Conservation (phyloP, 2,797 vertebrate genomes). For the Coregonus ussuriensis region DNA sequence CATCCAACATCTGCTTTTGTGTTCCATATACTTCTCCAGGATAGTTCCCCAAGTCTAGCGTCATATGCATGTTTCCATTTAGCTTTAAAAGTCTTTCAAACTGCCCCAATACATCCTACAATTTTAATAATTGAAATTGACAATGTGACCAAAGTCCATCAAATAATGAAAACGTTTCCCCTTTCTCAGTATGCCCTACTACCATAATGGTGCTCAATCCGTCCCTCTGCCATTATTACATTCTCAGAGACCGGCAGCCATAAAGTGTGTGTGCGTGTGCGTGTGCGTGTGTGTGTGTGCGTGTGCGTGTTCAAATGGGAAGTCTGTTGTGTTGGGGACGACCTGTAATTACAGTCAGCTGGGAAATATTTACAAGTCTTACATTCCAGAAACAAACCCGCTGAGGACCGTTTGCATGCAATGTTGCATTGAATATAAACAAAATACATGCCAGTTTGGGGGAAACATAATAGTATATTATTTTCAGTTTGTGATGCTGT, state of each 20-base stretch:
- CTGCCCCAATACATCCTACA: conserved; percentile 9
- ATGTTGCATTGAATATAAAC: conserved; percentile 43
- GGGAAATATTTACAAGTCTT: conserved; percentile 74
- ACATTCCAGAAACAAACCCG: conserved; percentile 67
- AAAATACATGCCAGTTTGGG: conserved; percentile 38
- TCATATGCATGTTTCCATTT: conserved; percentile 26
- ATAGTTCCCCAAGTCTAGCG: conserved; percentile 32
- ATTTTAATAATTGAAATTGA: conserved; percentile 35
- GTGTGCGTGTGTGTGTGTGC: conserved; percentile 11
- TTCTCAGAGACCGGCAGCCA: neutral
- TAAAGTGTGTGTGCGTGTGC: conserved; percentile 2
- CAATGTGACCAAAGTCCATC: conserved; percentile 29
- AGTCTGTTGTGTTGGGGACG: conserved; percentile 67
- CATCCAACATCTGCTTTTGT: conserved; percentile 42
- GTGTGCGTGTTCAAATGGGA: conserved; percentile 59
- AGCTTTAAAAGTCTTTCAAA: conserved; percentile 16
- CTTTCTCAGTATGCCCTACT: neutral
- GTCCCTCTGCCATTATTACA: neutral
- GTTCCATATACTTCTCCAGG: conserved; percentile 20
- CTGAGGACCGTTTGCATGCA: conserved; percentile 55
- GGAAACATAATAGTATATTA: conserved; percentile 37
- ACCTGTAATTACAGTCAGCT: conserved; percentile 80
- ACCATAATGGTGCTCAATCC: too few relatives aligned
- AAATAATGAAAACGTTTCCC: conserved; percentile 21
- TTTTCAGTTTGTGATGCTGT: conserved; percentile 58